Evolutionary conservation across 2,113 vertebrate genomes (phyloP), one percentile per base, ranked within the genome.

Genomic region (Callaeas wilsoni): DNA sequence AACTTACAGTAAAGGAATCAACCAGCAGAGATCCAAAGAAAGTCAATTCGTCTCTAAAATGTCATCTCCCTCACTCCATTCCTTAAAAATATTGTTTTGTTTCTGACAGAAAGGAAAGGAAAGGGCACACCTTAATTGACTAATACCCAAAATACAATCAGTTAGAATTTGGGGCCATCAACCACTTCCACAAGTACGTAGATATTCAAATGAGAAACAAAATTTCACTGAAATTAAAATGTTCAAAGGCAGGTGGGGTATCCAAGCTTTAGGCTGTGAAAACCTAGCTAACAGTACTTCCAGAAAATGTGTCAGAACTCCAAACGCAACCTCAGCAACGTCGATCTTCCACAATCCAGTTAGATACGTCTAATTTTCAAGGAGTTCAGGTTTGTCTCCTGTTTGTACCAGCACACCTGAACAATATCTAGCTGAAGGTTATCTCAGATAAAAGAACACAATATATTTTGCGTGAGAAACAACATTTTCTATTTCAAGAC

Each of bases 1-100:
- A 57, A 70, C 6, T 46, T 47, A 0, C 19, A 35, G 9, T 37
- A 81, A 35, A 3, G 7, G 18, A 60, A 82, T 60, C 10, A 42
- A 32, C 41, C 2, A 15, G 6, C 41, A 64, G 49, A 0, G 3
- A 71, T 13, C 15, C 35, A 46, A 71, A 89, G 21, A 9, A 44
- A 39, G n/a, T 17, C 16, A 74, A 8, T 74, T 62, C 0, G 0
- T 57, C 47, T 41, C 83, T 50, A n/a, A 39, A 27, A 81, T 0
- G 2, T 6, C 1, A 2, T 30, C 9, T 50, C 11, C 23, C 7
- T 1, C 2, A 18, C 3, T 6, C 15, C 3, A 39, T 11, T 71
- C 17, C 32, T 83, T 79, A 83, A 41, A 91, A 83, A 79, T 17
- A 56, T 1, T 37, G 12, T 13, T 75, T 81, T 47, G 8, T 41